Evolutionary conservation across 2,888 invertebrate species (phyloP), one percentile per base, ranked within the genome.

Genomic region (Lithophane leautieri): DNA sequence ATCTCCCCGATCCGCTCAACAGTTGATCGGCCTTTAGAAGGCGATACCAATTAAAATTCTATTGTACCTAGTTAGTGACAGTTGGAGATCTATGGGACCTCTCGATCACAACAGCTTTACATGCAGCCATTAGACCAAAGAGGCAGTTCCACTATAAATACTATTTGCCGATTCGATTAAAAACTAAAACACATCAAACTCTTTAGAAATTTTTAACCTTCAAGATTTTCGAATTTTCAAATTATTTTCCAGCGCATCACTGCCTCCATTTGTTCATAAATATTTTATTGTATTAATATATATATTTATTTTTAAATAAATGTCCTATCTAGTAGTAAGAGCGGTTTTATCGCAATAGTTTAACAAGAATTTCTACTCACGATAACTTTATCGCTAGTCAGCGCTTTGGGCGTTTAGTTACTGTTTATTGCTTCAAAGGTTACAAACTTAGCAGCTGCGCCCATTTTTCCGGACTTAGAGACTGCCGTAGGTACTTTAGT

Each of bases 361-460:
- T 65, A 82, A 70, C 70, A 65, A 67, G 22, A 76, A 65, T 79
- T 70, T 70, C 70, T 47, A 42, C 54, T 77, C 58, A 65, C 70
- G 79, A 82, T 82, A 77, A 79, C 25, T 82, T 79, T 77, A 79
- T 79, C 70, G 82, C 70, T 22, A 76, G 52, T 25, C 70, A 47
- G 60, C 77, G 79, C 79, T 77, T 70, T 60, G 40, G 79, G 79
- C 77, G 79, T 54, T 82, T 25, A 42, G 44, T 28, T 42, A 56
- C 28, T 40, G 63, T 77, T 79, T 82, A 79, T 65, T 76, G 25
- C 76, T 58, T 9, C n/a, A 82, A 77, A 82, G 82, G 79, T 82
- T 79, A 77, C 63, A 8, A 42, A 65, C 28, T n/a, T 83, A 76
- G 54, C 82, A 77, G 58, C 63, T 65, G 77, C 79, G 82, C 79